Conservation (phyloP, 2,888 invertebrate genomes). For the Poecilobothrus nobilitatus region DNA sequence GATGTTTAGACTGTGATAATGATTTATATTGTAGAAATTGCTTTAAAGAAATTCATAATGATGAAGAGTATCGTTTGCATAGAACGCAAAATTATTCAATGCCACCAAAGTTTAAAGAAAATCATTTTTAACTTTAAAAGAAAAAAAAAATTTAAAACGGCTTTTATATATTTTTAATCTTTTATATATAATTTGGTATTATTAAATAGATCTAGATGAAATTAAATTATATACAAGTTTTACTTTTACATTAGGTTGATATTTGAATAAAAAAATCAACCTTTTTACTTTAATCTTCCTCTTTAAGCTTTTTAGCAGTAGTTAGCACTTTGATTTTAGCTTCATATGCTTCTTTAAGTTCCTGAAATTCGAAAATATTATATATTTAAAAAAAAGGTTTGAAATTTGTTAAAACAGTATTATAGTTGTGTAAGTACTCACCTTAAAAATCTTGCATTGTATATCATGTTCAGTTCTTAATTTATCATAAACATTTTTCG, state of each 20-base stretch:
- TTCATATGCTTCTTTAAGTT: conserved; percentile 58
- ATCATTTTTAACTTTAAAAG: conserved; percentile 32
- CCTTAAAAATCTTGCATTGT: conserved; percentile 64
- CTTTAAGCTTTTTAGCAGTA: conserved; percentile 26
- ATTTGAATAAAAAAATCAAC: background rate
- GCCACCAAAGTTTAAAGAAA: conserved; percentile 38
- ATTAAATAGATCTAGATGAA: background rate
- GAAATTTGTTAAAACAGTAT: no score
- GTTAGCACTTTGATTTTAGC: conserved; percentile 48
- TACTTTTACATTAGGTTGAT: background rate
- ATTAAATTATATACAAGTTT: background rate
- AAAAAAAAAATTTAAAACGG: background rate
- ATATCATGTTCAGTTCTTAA: conserved; percentile 69
- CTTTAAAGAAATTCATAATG: conserved; percentile 61
- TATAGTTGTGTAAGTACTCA: conserved; percentile 25
- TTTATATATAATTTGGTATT: background rate
- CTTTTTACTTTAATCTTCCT: background rate
- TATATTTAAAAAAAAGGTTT: no score
- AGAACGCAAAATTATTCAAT: conserved; percentile 32
- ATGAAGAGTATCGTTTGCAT: conserved; percentile 47
- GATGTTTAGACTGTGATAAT: conserved; percentile 67
- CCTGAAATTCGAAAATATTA: conserved; percentile 40
- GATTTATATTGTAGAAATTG: conserved; percentile 75
- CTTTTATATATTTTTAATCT: background rate
- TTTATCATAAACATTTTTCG: conserved; percentile 64